phyloP scores from a whole-genome alignment of 2,888 invertebrate genomes.

The Drosophila nr. perissopoda region DNA sequence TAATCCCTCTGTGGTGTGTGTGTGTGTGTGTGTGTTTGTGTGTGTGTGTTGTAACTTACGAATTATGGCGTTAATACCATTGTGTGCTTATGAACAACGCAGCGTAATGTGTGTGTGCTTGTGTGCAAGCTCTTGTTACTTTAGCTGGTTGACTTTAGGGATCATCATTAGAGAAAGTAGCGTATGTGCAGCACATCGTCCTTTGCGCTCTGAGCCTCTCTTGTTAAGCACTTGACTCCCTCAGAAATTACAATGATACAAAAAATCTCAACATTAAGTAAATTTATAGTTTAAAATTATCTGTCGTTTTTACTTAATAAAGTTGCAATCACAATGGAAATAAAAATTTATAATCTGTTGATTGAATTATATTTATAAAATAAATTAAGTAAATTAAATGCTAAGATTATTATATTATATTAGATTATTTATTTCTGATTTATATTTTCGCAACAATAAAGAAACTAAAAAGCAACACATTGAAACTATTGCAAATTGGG shows the following conservation, averaged over 20 bases:
- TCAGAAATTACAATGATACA: constrained; percentile 1
- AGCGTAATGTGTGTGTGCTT: constrained; percentile 12
- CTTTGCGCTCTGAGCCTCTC: constrained; percentile 42
- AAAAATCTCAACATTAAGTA: constrained; percentile 4
- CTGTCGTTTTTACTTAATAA: background rate
- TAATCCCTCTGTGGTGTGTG: constrained; percentile 65
- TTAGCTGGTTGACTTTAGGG: constrained; percentile 77
- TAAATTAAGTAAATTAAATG: background rate
- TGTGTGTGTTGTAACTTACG: constrained; percentile 58
- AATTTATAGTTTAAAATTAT: background rate
- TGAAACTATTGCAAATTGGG: background rate
- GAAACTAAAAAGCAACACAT: background rate
- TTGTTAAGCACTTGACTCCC: constrained; percentile 35
- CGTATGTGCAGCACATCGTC: constrained; percentile 13
- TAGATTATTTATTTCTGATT: background rate
- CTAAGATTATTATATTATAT: no score
- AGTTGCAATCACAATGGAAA: background rate
- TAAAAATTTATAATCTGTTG: background rate
- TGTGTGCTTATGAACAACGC: constrained; percentile 63
- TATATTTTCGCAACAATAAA: background rate
- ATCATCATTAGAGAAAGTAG: constrained; percentile 71
- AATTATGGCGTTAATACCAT: constrained; percentile 78
- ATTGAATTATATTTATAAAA: background rate
- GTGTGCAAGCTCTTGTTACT: constrained; percentile 60
- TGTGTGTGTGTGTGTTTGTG: constrained; percentile 40